Conservation (phyloP, 2,113 vertebrate species). For the Echinops telfairi region DNA sequence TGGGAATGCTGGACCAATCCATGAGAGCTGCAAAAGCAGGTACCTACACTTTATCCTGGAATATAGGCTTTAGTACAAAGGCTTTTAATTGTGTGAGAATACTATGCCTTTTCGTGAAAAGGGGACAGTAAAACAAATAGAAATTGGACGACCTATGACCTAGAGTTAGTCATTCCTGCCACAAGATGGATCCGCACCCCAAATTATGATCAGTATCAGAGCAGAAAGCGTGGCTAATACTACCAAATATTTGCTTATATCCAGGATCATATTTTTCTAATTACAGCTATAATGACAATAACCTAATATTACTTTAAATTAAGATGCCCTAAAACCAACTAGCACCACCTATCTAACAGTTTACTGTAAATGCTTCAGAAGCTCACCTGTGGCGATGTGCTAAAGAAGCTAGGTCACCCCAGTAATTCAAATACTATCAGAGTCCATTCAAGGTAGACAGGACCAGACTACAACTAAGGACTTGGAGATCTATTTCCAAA, state of each 20-base stretch:
- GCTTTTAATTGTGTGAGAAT: too few relatives aligned
- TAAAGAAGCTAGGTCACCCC: neutral
- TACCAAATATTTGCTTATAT: neutral
- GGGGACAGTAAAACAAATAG: too few relatives aligned
- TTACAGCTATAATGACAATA: neutral
- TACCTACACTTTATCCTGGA: too few relatives aligned
- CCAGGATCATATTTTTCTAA: neutral
- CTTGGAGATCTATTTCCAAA: neutral
- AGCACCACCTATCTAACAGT: neutral
- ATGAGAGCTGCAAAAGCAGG: too few relatives aligned
- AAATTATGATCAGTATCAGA: neutral
- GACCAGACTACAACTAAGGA: neutral
- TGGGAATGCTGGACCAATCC: too few relatives aligned
- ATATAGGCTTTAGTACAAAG: too few relatives aligned
- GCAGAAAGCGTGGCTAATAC: neutral
- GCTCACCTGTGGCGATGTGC: neutral
- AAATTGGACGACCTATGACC: too few relatives aligned
- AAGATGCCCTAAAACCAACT: neutral
- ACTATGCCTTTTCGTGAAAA: too few relatives aligned
- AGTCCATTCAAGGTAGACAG: neutral
- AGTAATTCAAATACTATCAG: neutral
- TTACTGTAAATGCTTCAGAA: neutral
- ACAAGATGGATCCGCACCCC: neutral
- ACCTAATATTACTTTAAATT: neutral
- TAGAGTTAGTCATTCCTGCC: neutral